phyloP scores from a whole-genome alignment of 2,888 invertebrate genomes.

The Chrysolina oricalcia region DNA sequence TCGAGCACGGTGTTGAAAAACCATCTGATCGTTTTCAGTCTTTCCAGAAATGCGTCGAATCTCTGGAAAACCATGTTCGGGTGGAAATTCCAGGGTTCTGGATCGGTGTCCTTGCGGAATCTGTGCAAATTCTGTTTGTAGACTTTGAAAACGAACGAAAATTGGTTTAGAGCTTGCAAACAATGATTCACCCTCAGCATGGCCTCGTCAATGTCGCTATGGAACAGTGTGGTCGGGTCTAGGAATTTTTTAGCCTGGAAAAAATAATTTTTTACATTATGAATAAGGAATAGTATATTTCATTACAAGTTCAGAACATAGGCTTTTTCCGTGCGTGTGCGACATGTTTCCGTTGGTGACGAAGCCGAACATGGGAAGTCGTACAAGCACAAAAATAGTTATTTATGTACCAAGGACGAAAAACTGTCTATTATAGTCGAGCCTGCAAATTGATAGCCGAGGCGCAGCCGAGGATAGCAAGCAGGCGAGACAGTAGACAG shows the following conservation, averaged over 20 bases:
- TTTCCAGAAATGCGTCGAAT: conserved; percentile 83
- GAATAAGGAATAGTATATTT: background rate
- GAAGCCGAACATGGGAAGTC: too few relatives aligned
- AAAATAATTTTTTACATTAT: conserved; percentile 18
- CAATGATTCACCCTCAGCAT: conserved; percentile 84
- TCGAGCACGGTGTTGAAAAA: conserved; percentile 95
- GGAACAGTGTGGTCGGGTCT: conserved; percentile 93
- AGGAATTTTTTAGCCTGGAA: conserved; percentile 89
- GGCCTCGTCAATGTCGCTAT: conserved; percentile 95
- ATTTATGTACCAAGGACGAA: too few relatives aligned
- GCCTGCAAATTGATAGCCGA: too few relatives aligned
- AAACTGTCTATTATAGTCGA: too few relatives aligned
- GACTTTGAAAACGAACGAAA: conserved; percentile 79
- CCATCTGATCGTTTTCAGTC: conserved; percentile 86
- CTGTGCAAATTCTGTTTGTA: conserved; percentile 80
- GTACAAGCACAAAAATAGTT: too few relatives aligned
- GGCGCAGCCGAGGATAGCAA: too few relatives aligned
- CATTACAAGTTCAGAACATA: background rate
- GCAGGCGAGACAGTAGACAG: too few relatives aligned
- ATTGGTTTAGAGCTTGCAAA: conserved; percentile 79
- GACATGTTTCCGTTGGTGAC: too few relatives aligned
- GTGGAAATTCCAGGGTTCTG: conserved; percentile 85
- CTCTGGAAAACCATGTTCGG: conserved; percentile 87
- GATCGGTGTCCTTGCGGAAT: conserved; percentile 77
- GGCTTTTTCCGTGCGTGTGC: too few relatives aligned